A percentile compares a stretch with the other conserved stretches of the same genome.
Conservation (phyloP, 64 coral and sea anemone species). For the Montipora cactus region DNA sequence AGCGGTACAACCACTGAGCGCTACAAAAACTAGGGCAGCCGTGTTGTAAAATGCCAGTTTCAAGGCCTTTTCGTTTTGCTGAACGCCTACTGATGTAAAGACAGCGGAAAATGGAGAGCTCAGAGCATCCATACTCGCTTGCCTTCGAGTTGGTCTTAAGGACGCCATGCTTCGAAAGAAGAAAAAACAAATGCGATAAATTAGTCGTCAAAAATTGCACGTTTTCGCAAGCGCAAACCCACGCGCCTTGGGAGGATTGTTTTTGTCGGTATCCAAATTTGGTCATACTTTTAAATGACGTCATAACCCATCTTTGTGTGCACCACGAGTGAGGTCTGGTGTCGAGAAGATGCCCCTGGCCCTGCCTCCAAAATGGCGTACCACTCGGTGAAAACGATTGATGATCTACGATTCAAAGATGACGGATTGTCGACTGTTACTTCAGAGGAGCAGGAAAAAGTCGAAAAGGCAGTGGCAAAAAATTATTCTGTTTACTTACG, state of each 20-base stretch:
- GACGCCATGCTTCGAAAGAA: constrained; percentile 58
- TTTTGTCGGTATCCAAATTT: constrained; percentile 10
- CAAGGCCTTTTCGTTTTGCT: constrained; percentile 86
- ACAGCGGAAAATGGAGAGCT: constrained; percentile 92
- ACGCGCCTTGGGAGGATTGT: not conserved
- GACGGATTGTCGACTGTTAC: constrained; percentile 86
- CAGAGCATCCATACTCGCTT: constrained; percentile 85
- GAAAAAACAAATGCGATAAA: not conserved
- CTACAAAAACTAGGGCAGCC: constrained; percentile 84
- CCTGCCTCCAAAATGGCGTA: constrained; percentile 72
- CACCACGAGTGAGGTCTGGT: not conserved
- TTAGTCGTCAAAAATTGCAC: not conserved
- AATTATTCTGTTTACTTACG: constrained; percentile 77
- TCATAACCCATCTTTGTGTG: not conserved
- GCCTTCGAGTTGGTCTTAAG: constrained; percentile 60
- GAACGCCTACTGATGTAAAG: constrained; percentile 74
- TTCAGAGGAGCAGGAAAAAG: constrained; percentile 87
- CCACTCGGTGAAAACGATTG: constrained; percentile 72
- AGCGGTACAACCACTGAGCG: constrained; percentile 75
- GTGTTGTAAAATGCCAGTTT: constrained; percentile 97
- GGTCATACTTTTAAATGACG: not conserved
- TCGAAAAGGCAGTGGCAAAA: constrained; percentile 70
- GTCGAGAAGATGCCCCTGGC: not conserved
- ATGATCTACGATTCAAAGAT: constrained; percentile 78
- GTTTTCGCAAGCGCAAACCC: not conserved